These are phyloP conservation scores for Pelagia noctiluca DNA, from an alignment of 30 jellyfish, hydroid and myxozoan species.

Conservation along the genomic window DNA sequence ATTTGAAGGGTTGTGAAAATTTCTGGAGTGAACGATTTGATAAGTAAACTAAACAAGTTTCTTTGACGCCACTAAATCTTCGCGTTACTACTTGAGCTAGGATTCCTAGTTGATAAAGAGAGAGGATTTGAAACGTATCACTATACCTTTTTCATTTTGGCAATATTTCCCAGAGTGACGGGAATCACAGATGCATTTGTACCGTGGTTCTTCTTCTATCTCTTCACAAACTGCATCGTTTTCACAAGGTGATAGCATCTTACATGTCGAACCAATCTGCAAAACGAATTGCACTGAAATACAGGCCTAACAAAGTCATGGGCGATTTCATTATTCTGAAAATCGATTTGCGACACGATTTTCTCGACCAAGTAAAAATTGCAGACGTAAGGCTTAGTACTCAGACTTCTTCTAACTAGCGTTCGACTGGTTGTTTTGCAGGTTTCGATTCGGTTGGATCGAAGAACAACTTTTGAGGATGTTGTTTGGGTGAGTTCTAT, in stretches of 20 bases:
- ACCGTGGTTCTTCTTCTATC: not conserved
- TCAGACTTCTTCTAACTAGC: not conserved
- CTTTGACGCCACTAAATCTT: too few relatives aligned
- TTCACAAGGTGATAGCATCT: conserved; percentile 37
- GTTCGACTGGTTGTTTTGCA: not conserved
- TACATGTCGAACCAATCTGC: conserved; percentile 42
- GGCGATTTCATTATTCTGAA: not conserved
- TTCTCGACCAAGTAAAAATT: not conserved
- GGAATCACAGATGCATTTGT: conserved; percentile 20
- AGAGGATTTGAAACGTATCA: too few relatives aligned
- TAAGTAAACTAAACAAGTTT: too few relatives aligned
- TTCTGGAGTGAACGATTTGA: too few relatives aligned
- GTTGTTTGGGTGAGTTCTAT: too few relatives aligned
- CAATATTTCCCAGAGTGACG: conserved; percentile 21
- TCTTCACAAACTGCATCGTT: conserved; percentile 32
- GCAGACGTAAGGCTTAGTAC: not conserved
- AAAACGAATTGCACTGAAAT: too few relatives aligned
- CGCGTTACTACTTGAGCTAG: too few relatives aligned
- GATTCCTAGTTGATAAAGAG: too few relatives aligned
- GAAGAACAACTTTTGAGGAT: too few relatives aligned
- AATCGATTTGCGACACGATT: not conserved
- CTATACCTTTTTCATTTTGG: conserved; percentile 9
- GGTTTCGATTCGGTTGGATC: too few relatives aligned
- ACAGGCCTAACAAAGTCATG: too few relatives aligned
- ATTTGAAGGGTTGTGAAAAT: too few relatives aligned